Base-by-base conservation (phyloP, 2,113 vertebrate genomes). In the Cyphomyrus discorhynchus region DNA sequence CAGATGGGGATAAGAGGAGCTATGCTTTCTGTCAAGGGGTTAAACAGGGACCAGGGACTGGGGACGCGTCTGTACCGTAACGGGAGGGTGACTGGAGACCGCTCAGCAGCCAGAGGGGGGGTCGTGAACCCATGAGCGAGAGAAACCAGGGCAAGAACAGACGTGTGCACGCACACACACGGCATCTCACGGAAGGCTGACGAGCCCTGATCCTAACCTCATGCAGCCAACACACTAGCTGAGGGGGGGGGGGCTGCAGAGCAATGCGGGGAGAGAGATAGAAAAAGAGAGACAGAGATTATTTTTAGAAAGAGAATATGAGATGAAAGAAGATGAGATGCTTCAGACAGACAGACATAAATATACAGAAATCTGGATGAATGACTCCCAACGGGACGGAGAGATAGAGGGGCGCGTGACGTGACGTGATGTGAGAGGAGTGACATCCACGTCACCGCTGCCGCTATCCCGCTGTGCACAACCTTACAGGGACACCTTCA, bases 221-320 rank as follows among this genome's bases (percentile, higher is more conserved):
- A 24, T 58, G 21, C 21, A 3, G 56, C 5, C 56, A 0, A 58
- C 56, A 24, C 56, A 15, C 24, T 9, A 62, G 52, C 17, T 53
- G 52, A 19, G 52, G 49, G 45, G 42, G 77, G 85, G 27, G 31
- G 87, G 58, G 46, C 3, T 87, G 31, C 77, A 1, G 47, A 88
- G 50, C 24, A n/a, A 89, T 0, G 17, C 9, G 27, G 42, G 10
- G 88, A 50, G 3, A 88, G 53, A 88, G 46, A 88, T 2, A 89
- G 39, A 35, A 85, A 58, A 4, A 50, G 47, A 42, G 50, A 11
- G 53, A 50, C 50, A 58, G 53, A 50, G 86, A 45, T 82, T 58
- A 88, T 80, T 86, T 52, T 86, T 86, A 86, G 49, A 86, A 86
- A 86, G 19, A 86, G 49, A 86, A 52, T 86, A 86, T 15, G 85